Base-by-base conservation (phyloP, 1,140 invertebrate species). In the Aphaenogaster floridana region DNA sequence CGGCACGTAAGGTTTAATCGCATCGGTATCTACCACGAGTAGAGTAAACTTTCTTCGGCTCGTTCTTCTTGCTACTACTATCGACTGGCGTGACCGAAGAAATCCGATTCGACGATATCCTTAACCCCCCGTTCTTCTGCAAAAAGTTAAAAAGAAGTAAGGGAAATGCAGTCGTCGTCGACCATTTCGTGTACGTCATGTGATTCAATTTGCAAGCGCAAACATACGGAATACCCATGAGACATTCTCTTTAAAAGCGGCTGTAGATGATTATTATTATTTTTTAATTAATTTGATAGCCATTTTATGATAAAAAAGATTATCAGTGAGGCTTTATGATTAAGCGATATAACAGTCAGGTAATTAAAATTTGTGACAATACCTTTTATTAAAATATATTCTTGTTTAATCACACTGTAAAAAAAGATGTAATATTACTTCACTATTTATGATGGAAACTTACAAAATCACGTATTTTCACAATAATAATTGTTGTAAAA, bases 21-120 rank as follows among this genome's bases (percentile, higher is more conserved):
- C 54, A 61, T 48, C 17, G n/a, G 6, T n/a, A 66, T 48, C 11
- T 90, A 90, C 86, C 89, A 36, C 89, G 79, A 9, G 89, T 86
- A 0, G 86, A 76, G 45, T 90, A 90, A 45, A 90, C 50, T 80
- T 90, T 90, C 61, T 21, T 85, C 4, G 28, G 17, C 15, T 88
- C 86, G 59, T 34, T 71, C 72, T 85, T 74, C 28, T 42, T 74
- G 5, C 34, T 83, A 36, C 6, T 34, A 42, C 34, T 48, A 54
- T 69, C 39, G 52, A 5, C 45, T 28, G 54, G 42, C 39, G 28
- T 48, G n/a, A 45, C n/a, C 13, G 15, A 57, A 13, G 34, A 36
- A 57, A 45, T 17, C 34, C 48, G 63, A 39, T 77, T 87, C 0
- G 77, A 71, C 3, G 54, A 13, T 69, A 21, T 50, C 8, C 42